A percentile compares a stretch with the other conserved stretches of the same genome.
phyloP scores from a whole-genome alignment of 1,140 invertebrate genomes.

The Papilio polyxenes region DNA sequence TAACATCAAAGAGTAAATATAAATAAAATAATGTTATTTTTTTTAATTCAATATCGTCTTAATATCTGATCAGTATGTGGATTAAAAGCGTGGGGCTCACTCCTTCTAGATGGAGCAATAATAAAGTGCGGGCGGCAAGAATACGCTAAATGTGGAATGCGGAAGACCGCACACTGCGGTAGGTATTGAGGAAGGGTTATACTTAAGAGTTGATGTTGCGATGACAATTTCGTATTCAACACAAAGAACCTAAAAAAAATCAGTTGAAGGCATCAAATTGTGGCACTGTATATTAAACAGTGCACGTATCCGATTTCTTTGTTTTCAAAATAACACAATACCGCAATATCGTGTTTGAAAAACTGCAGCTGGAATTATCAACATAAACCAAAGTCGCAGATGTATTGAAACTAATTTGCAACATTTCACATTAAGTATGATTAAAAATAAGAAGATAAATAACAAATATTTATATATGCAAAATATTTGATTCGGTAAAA shows the following conservation, averaged over 20 bases:
- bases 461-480: background rate
- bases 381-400: background rate
- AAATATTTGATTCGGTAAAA: background rate
- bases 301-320: background rate
- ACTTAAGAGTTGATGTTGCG: too few species aligned
- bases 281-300: background rate
- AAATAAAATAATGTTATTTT: background rate
- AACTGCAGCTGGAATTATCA: background rate
- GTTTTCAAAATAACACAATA: background rate
- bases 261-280: background rate
- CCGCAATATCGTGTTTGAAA: background rate
- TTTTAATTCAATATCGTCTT: background rate
- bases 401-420: background rate
- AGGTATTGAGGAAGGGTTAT: too few species aligned
- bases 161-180: too few species aligned
- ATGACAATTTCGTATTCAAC: too few species aligned
- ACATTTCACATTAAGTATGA: background rate
- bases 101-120: too few species aligned
- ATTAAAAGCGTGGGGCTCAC: too few species aligned
- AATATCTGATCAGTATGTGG: too few species aligned
- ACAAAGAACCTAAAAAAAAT: background rate
- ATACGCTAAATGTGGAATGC: too few species aligned
- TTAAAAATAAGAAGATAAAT: background rate
- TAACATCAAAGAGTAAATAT: background rate
- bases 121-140: too few species aligned